Evolutionary conservation across 2,113 vertebrate species (phyloP), one percentile per base, ranked within the genome.

Genomic region (Passer domesticus): DNA sequence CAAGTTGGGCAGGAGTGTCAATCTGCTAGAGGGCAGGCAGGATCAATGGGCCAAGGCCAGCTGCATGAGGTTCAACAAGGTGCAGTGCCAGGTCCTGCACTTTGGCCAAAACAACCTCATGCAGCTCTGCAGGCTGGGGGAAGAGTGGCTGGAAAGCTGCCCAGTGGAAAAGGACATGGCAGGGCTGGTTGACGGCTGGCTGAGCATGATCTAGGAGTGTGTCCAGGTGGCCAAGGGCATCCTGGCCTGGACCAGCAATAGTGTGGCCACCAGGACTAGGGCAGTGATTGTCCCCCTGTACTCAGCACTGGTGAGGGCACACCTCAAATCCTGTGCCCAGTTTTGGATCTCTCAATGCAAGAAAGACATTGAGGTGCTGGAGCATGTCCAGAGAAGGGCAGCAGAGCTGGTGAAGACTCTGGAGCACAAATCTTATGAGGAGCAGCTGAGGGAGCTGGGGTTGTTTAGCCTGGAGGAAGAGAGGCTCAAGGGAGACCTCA

Each of bases 181-280:
- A 3, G 16, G 15, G 3, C 18, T 64, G 28, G 6, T 39, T 1
- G 3, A 46, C 49, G 53, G 18, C 8, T 60, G 2, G 1, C 49
- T 64, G 49, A 74, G 46, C 7, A 39, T 15, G 27, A 64, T 2
- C 41, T 41, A 74, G 18, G 5, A 14, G 3, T 27, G 21, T 21
- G 47, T 0, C 58, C 49, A 73, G 11, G 49, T 15, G 11, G 28
- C 49, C 41, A 56, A 3, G 0, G 59, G 23, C 41, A 84, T 23
- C 59, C 41, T 64, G 59, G 15, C 10, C 41, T 58, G 15, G 6
- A 56, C 0, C 35, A n/a, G 43, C 7, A 49, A 8, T 9, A 13
- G 50, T 9, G 60, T 56, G 30, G 24, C 35, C 82, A 75, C 35
- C 35, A 56, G 8, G 15, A 75, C 10, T 30, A 18, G 23, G 8